phyloP scores from a whole-genome alignment of 2,113 vertebrate species.

The Entelurus aequoreus region DNA sequence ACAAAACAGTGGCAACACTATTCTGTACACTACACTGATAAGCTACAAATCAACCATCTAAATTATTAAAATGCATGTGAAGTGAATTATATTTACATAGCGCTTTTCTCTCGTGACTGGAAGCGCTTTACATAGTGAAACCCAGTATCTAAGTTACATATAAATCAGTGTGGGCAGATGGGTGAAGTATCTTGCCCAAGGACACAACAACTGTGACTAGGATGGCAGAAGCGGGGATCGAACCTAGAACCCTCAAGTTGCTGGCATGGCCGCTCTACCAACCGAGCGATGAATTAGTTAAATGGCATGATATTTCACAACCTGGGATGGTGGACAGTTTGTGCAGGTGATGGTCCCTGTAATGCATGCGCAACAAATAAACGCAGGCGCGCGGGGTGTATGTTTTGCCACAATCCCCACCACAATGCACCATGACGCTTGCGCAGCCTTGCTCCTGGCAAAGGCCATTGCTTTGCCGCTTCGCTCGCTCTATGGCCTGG shows the following conservation, averaged over 20 bases:
- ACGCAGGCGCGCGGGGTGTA: conserved; percentile 61
- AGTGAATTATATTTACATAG: no score
- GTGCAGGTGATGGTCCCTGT: conserved; percentile 94
- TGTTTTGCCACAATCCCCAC: conserved; percentile 33
- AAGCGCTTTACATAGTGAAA: no score
- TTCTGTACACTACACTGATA: not conserved
- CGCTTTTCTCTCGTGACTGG: no score
- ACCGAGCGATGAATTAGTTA: not conserved
- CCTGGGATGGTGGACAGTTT: conserved; percentile 86
- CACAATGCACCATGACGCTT: conserved; percentile 40
- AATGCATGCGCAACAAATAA: conserved; percentile 90
- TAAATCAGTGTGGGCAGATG: no score
- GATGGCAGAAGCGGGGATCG: no score
- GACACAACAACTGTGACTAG: no score
- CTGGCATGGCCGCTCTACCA: no score
- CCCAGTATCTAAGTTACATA: no score
- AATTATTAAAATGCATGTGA: not conserved
- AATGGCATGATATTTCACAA: conserved; percentile 64
- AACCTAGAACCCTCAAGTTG: no score
- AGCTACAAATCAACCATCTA: not conserved
- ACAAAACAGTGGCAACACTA: conserved; percentile 3
- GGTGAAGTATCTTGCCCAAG: no score
- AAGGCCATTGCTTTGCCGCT: conserved; percentile 43
- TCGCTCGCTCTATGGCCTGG: conserved; percentile 55
- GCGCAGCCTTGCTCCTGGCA: conserved; percentile 53